Evolutionary conservation across 2,888 invertebrate genomes (phyloP).

Genomic region (Herminia tarsipennalis): DNA sequence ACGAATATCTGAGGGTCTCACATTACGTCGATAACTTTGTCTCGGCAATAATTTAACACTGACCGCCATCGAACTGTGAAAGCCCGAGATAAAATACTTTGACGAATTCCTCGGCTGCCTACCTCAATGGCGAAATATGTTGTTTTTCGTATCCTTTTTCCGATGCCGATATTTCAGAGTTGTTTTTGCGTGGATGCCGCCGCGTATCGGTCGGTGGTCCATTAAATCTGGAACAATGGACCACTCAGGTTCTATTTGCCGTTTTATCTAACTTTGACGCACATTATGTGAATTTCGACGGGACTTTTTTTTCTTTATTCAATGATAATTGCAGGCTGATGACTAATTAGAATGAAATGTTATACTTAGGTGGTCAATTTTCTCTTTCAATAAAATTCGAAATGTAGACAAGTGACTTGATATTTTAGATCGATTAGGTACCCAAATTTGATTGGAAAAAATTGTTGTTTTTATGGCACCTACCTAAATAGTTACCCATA

Average conservation of each 20-base stretch:
- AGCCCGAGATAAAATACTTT: constrained; percentile 78
- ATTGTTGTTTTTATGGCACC: too few species aligned
- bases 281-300: constrained; percentile 78
- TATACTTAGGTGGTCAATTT: too few species aligned
- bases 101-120: constrained; percentile 77
- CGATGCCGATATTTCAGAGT: constrained; percentile 61
- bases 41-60: constrained; percentile 75
- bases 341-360: constrained; percentile 38
- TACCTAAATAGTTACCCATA: too few species aligned
- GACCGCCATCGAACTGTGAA: constrained; percentile 79
- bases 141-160: constrained; percentile 76
- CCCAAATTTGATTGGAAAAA: too few species aligned
- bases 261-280: constrained; percentile 80
- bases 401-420: too few species aligned
- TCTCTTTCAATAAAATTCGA: too few species aligned
- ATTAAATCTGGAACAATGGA: constrained; percentile 79
- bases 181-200: constrained; percentile 73
- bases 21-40: constrained; percentile 70
- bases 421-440: too few species aligned
- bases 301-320: constrained; percentile 58
- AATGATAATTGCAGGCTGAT: constrained; percentile 50
- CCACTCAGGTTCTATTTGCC: constrained; percentile 76
- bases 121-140: constrained; percentile 74
- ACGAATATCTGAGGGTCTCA: constrained; percentile 54
- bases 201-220: constrained; percentile 77